Evolutionary conservation across 2,888 invertebrate genomes (phyloP).

Genomic region (Noctua fimbriata): DNA sequence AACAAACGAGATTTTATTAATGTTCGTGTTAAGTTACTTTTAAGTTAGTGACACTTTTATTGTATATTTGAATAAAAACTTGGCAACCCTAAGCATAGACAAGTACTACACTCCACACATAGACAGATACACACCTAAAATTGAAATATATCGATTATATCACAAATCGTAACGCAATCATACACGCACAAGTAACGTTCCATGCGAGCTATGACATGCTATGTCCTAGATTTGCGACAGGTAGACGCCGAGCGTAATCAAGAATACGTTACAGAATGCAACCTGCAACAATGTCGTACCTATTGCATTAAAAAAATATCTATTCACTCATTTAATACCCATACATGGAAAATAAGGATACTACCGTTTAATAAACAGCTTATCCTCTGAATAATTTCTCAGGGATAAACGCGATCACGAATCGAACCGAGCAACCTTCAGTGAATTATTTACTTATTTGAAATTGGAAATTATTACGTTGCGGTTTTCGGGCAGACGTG

Average conservation of each 20-base stretch:
- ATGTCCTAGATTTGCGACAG: constrained; percentile 88
- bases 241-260: constrained; percentile 81
- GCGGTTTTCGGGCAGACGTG: constrained; percentile 89
- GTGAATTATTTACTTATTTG: constrained; percentile 85
- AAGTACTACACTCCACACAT: constrained; percentile 60
- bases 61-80: constrained; percentile 16
- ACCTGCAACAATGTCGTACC: constrained; percentile 77
- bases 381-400: constrained; percentile 77
- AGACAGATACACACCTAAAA: constrained; percentile 70
- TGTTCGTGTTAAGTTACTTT: constrained; percentile 24
- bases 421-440: constrained; percentile 79
- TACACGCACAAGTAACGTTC: constrained; percentile 81
- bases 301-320: constrained; percentile 71
- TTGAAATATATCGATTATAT: constrained; percentile 82
- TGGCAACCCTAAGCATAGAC: constrained; percentile 54
- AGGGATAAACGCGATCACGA: constrained; percentile 75
- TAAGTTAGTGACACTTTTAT: constrained; percentile 15
- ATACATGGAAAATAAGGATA: constrained; percentile 72
- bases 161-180: constrained; percentile 86
- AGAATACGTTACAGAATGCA: constrained; percentile 75
- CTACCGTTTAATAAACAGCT: constrained; percentile 72
- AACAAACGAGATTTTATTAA: constrained; percentile 47
- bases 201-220: constrained; percentile 85
- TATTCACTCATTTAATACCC: constrained; percentile 59
- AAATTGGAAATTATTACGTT: constrained; percentile 88